Base-by-base conservation (phyloP, 1,140 invertebrate genomes). In the Papilio aristodemus region DNA sequence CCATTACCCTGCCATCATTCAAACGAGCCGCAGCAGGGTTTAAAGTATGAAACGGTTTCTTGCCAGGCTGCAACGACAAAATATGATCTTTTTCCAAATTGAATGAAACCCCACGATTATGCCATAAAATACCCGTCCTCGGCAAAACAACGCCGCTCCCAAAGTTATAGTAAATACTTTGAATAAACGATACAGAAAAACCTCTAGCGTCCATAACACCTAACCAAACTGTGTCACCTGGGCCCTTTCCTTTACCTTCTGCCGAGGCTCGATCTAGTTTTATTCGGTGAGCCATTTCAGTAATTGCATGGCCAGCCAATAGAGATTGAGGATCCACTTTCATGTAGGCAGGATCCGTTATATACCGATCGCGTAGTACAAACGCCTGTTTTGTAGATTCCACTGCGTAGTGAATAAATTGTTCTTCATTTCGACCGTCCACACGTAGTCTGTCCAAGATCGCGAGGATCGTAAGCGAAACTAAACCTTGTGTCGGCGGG, bases 381-480 rank as follows among this genome's bases (percentile, higher is more conserved):
- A 89, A 89, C 60, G 79, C 83, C 73, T 87, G 82, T 74, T 90
- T 90, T 68, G 89, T 90, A 69, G 86, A 85, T 84, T 90, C 89
- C 58, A 91, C 83, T 71, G 80, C 64, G 62, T 80, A 70, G 67
- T 91, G 89, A 74, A 91, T 80, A 75, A 91, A 87, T 79, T 87
- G 70, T 37, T 81, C 83, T 78, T 91, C 89, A 74, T 89, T 60
- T 76, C 79, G 72, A 22, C 86, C 86, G 66, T 87, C 78, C 70
- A 89, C 78, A 37, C 78, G 72, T 68, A 91, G 74, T 71, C 81
- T 81, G 57, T 91, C 87, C 71, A 90, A 76, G 25, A 89, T 84
- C 58, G 81, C 85, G 37, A 91, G 77, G 62, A 91, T 85, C 22
- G 79, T 70, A 59, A 91, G 69, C 2, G 89, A 91, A 73, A 88